phyloP scores from a whole-genome alignment of 1,140 invertebrate genomes.

The Glossosoma conforme region DNA sequence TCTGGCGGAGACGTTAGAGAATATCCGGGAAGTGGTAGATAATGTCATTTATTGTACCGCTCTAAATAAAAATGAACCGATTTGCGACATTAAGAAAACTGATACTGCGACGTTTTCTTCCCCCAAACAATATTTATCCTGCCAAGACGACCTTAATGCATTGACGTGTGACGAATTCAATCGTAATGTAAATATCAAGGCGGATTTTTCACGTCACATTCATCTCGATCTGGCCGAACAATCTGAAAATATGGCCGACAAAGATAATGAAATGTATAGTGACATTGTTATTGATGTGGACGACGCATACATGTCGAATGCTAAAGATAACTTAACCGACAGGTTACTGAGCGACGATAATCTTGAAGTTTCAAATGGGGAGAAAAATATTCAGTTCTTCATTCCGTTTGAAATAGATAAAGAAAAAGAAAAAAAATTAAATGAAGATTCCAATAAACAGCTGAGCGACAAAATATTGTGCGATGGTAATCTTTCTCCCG shows the following conservation, averaged over 20 bases:
- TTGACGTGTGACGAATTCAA: background rate
- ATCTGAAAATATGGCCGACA: background rate
- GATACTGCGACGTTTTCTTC: too few species aligned
- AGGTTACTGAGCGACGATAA: background rate
- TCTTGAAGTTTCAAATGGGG: background rate
- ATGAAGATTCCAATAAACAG: too few species aligned
- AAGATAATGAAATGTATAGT: background rate
- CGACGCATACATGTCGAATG: constrained; percentile 28
- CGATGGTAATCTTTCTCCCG: too few species aligned
- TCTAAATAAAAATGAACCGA: too few species aligned
- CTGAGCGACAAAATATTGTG: too few species aligned
- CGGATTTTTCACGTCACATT: too few species aligned
- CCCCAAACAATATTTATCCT: too few species aligned
- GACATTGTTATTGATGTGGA: constrained; percentile 14
- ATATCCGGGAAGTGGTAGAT: constrained; percentile 49
- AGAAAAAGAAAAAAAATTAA: too few species aligned
- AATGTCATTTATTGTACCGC: constrained; percentile 44
- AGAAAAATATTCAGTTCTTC: background rate
- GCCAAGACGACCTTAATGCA: background rate
- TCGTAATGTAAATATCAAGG: background rate
- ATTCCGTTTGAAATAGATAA: background rate
- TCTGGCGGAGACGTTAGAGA: constrained; percentile 47
- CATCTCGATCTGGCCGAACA: too few species aligned
- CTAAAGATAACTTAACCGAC: constrained; percentile 12
- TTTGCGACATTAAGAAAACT: too few species aligned